Evolutionary conservation across 2,888 invertebrate species (phyloP).

Genomic region (Lottia gigantea): DNA sequence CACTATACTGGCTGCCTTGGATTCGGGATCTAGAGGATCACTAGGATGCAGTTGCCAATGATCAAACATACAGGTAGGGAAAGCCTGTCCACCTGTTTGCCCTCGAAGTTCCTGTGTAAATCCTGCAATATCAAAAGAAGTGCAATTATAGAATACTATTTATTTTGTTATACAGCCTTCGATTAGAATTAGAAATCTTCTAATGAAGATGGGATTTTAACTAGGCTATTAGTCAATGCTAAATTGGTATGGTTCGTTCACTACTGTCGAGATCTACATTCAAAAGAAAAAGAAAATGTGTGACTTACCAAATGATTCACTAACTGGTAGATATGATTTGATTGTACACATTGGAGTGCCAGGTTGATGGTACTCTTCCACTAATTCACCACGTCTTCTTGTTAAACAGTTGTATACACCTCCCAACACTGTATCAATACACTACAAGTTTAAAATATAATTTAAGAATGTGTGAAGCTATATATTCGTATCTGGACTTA

Average conservation of each 20-base stretch:
- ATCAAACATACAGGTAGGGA: constrained; percentile 99
- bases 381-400: constrained; percentile 91
- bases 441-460: constrained; percentile 66
- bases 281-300: too few species aligned
- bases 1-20: constrained; percentile 68
- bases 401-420: constrained; percentile 98
- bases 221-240: too few species aligned
- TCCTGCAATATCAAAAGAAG: constrained; percentile 64
- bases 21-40: constrained; percentile 83
- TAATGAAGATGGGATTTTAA: too few species aligned
- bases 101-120: constrained; percentile 96
- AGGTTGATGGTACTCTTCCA: constrained; percentile 93
- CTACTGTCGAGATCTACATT: too few species aligned
- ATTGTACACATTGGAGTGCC: constrained; percentile 99
- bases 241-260: too few species aligned
- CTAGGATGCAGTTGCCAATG: constrained; percentile 99
- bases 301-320: constrained; percentile 92
- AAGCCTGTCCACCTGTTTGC: constrained; percentile 98
- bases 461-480: too few species aligned
- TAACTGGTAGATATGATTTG: constrained; percentile 98
- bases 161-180: too few species aligned
- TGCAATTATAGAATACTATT: too few species aligned
- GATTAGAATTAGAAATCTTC: too few species aligned
- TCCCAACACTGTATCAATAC: constrained; percentile 93
- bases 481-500: too few species aligned